Evolutionary conservation across 2,888 invertebrate species (phyloP), one percentile per base, ranked within the genome.

Genomic region (Meloe dianella): DNA sequence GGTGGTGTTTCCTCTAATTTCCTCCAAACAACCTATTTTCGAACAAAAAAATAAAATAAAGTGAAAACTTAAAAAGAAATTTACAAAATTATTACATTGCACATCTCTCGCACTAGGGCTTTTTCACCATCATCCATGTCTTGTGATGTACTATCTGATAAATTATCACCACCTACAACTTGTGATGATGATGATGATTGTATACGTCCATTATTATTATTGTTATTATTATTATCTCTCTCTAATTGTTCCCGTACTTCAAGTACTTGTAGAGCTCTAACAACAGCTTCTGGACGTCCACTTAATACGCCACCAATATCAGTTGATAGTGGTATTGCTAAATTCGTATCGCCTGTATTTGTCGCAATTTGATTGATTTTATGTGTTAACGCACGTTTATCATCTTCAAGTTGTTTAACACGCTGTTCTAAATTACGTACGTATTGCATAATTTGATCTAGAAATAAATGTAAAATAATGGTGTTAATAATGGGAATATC

Each of bases 61-160:
- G 10, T 2, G 12, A 32, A 3, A 32, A 9, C n/a, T n/a, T n/a
- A n/a, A n/a, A n/a, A 32, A 32, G 9, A 10, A 32, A 10, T 32
- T 41, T 30, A 60, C 56, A 27, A 60, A 32, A 27, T 69, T 85
- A 89, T 86, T 84, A 91, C 91, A 85, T 97, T 96, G 85, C 96
- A 97, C 96, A 97, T 96, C 86, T 97, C 96, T 77, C 96, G 88
- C 60, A 97, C 94, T 64, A 97, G 87, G 5, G 96, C 96, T 81
- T 95, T 96, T 82, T 96, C 96, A 17, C 94, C 94, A 75, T 95
- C 92, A 78, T 94, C 92, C 87, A 90, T 89, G 81, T 89, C 92
- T 71, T 89, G 87, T 1, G 87, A 86, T 20, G 75, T 71, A n/a
- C 75, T 74, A 30, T 82, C 81, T 0, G 78, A 73, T 66, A 79